phyloP scores from a whole-genome alignment of 2,113 vertebrate genomes.

The Pterocles burchelli region DNA sequence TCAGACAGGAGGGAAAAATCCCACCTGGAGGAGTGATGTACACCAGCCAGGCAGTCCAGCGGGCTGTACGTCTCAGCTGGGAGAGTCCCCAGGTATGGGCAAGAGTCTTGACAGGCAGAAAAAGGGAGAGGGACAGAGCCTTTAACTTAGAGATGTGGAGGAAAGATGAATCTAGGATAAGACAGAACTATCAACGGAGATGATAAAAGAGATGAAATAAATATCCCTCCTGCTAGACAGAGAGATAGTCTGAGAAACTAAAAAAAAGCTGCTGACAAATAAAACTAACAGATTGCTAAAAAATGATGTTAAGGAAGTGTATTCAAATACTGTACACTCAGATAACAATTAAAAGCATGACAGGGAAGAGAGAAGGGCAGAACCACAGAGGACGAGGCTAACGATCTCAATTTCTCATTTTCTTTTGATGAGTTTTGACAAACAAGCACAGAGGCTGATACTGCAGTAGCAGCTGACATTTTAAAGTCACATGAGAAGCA shows the following conservation, averaged over 20 bases:
- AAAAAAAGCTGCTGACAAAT: neutral
- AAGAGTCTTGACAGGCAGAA: neutral
- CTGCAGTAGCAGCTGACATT: accelerated
- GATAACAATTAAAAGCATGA: neutral
- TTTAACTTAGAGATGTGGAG: neutral
- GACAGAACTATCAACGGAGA: neutral
- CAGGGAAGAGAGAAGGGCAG: neutral
- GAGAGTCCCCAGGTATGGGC: accelerated
- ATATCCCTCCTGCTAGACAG: neutral
- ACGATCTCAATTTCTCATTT: neutral
- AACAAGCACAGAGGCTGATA: neutral
- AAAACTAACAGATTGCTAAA: neutral
- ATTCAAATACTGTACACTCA: neutral
- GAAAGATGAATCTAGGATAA: neutral
- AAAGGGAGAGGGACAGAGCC: neutral
- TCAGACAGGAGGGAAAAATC: neutral
- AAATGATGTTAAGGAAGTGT: neutral
- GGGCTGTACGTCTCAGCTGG: neutral
- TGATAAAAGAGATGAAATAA: neutral
- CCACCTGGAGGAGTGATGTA: neutral
- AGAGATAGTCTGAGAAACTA: neutral
- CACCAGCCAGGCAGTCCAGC: neutral
- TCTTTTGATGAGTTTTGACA: neutral
- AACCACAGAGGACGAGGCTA: neutral
- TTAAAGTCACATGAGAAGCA: neutral